A percentile compares a stretch with the other conserved stretches of the same genome.
Evolutionary conservation across 2,113 vertebrate genomes (phyloP).

Genomic region (Amazona vittata): DNA sequence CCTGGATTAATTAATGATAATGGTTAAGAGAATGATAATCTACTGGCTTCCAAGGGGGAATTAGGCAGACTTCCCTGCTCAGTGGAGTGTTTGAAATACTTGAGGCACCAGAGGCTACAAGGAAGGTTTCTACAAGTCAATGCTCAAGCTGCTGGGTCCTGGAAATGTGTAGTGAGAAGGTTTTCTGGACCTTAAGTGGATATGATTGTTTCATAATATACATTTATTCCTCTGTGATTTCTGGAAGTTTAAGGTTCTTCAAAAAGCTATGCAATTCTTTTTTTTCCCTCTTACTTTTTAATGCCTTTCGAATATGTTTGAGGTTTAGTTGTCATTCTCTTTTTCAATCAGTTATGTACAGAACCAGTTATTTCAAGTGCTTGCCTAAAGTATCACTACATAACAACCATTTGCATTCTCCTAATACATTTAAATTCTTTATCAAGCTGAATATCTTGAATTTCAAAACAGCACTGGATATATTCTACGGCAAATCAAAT

Average conservation of each 20-base stretch:
- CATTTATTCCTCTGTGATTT: not conserved
- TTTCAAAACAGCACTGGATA: not conserved
- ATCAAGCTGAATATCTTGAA: not conserved
- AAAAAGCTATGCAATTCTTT: not conserved
- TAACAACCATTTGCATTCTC: not conserved
- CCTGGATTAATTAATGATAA: constrained; percentile 56
- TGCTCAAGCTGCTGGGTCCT: not conserved
- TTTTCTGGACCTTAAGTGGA: not conserved
- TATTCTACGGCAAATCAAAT: not conserved
- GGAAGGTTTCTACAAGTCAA: not conserved
- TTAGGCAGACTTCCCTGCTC: not conserved
- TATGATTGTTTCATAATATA: not conserved
- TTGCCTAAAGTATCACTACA: not conserved
- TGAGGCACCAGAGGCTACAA: not conserved
- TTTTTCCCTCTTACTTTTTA: not conserved
- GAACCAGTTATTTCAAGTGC: not conserved
- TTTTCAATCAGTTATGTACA: not conserved
- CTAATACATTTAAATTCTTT: not conserved
- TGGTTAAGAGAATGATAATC: constrained; percentile 35
- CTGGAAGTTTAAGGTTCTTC: not conserved
- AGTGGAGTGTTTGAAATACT: constrained; percentile 13
- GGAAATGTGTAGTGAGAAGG: not conserved
- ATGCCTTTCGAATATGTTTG: not conserved
- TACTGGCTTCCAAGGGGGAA: constrained; percentile 30
- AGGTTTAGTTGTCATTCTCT: not conserved